Conservation (phyloP, 2,797 vertebrate genomes). For the Pitangus sulphuratus region DNA sequence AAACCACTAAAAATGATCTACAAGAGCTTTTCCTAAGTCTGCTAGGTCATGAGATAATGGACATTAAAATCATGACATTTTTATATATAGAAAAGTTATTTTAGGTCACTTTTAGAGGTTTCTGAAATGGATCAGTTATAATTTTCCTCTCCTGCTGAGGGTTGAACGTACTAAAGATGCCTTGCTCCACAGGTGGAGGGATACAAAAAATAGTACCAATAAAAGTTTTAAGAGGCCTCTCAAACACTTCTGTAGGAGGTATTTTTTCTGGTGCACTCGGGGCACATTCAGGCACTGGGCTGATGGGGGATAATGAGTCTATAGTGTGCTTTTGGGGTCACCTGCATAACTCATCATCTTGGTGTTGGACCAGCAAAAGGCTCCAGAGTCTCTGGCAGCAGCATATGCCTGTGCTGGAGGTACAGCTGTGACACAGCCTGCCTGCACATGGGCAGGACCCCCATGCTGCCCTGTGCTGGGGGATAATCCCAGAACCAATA, state of each 20-base stretch:
- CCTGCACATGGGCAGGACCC: background rate
- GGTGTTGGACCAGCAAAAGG: background rate
- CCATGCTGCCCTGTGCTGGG: accelerated
- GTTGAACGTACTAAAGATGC: constrained; percentile 30
- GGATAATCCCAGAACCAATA: background rate
- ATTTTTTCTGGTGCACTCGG: background rate
- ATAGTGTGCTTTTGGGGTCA: background rate
- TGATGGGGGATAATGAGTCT: background rate
- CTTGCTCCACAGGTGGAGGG: constrained; percentile 57
- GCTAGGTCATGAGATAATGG: constrained; percentile 64
- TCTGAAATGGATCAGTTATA: constrained; percentile 57
- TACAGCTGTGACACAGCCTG: background rate
- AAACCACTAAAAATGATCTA: constrained; percentile 62
- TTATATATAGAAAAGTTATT: constrained; percentile 65
- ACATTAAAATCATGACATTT: constrained; percentile 57
- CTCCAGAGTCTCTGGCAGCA: background rate
- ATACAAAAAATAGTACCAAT: constrained; percentile 59
- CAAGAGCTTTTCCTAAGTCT: constrained; percentile 52
- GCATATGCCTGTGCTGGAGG: background rate
- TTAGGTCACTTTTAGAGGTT: constrained; percentile 62
- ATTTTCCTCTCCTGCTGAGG: constrained; percentile 49
- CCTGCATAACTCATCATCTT: background rate
- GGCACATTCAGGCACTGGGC: background rate
- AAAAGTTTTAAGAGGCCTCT: constrained; percentile 48
- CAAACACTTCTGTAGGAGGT: constrained; percentile 20